phyloP scores from a whole-genome alignment of 2,113 vertebrate species.

The Ictalurus punctatus region DNA sequence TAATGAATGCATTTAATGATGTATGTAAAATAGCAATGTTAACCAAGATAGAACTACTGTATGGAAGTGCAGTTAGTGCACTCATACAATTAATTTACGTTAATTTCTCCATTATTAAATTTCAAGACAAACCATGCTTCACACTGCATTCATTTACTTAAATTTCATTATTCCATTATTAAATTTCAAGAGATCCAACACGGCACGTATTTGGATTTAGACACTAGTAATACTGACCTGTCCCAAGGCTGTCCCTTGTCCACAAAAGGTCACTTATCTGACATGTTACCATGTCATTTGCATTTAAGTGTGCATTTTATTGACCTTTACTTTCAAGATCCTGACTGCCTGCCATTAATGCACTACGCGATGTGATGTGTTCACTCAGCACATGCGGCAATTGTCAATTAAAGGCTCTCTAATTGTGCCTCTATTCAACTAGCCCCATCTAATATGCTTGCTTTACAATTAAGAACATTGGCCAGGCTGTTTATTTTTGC shows the following conservation, averaged over 20 bases:
- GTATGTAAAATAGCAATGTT: not conserved
- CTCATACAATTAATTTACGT: not conserved
- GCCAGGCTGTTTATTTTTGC: slow-evolving; percentile 79
- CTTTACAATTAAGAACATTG: slow-evolving; percentile 91
- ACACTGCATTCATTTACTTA: not conserved
- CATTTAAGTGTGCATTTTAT: slow-evolving; percentile 69
- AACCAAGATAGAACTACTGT: not conserved
- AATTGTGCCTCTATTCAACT: slow-evolving; percentile 77
- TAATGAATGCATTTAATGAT: not conserved
- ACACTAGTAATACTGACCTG: not conserved
- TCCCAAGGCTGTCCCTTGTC: slow-evolving; percentile 28
- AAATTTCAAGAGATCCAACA: not conserved
- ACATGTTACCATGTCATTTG: slow-evolving; percentile 65
- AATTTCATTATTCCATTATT: not conserved
- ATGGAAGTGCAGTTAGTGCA: not conserved
- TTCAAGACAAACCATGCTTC: not conserved
- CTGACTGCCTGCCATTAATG: slow-evolving; percentile 84
- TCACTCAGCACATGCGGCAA: slow-evolving; percentile 84
- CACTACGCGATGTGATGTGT: slow-evolving; percentile 77
- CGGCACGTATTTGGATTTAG: not conserved
- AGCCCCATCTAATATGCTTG: slow-evolving; percentile 58
- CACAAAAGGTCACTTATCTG: slow-evolving; percentile 50
- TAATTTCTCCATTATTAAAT: not conserved
- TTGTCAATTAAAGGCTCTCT: slow-evolving; percentile 80
- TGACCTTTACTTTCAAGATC: slow-evolving; percentile 73